These are phyloP conservation scores for Drosophila tristis DNA, from an alignment of 1,140 invertebrate species.

Conservation along the genomic window DNA sequence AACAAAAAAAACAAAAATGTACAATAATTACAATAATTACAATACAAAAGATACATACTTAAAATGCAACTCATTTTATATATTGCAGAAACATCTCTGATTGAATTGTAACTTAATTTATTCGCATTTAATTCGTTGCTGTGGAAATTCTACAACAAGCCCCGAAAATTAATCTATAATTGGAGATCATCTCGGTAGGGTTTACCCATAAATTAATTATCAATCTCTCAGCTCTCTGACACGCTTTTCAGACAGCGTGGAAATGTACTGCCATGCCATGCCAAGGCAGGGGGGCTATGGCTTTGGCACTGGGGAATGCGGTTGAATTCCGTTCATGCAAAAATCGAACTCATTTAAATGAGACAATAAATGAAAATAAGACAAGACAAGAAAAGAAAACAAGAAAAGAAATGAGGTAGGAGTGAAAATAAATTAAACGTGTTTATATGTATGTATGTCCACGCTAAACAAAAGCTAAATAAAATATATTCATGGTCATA, in stretches of 20 bases:
- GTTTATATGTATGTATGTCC: conserved; percentile 34
- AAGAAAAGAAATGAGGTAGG: neutral
- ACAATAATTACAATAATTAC: conserved; percentile 16
- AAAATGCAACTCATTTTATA: conserved; percentile 4
- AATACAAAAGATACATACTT: conserved; percentile 6
- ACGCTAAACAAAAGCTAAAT: conserved; percentile 34
- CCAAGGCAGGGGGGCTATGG: neutral
- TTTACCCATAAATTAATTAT: conserved; percentile 16
- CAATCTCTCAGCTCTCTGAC: conserved; percentile 11
- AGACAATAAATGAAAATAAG: conserved; percentile 31
- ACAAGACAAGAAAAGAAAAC: conserved; percentile 36
- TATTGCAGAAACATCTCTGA: conserved; percentile 11
- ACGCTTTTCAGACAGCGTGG: conserved; percentile 39
- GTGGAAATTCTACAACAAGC: conserved; percentile 16
- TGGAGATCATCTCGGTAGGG: neutral
- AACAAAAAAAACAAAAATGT: neutral
- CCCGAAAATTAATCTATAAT: conserved; percentile 15
- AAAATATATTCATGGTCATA: conserved; percentile 50
- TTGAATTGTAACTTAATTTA: conserved; percentile 17
- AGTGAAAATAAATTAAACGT: conserved; percentile 22
- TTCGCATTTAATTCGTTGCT: conserved; percentile 22
- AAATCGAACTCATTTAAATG: conserved; percentile 42
- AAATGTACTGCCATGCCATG: conserved; percentile 24
- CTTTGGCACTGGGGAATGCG: conserved; percentile 29
- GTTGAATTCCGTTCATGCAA: conserved; percentile 29